Conservation (phyloP, 2,888 invertebrate genomes). For the Synergus itoensis region DNA sequence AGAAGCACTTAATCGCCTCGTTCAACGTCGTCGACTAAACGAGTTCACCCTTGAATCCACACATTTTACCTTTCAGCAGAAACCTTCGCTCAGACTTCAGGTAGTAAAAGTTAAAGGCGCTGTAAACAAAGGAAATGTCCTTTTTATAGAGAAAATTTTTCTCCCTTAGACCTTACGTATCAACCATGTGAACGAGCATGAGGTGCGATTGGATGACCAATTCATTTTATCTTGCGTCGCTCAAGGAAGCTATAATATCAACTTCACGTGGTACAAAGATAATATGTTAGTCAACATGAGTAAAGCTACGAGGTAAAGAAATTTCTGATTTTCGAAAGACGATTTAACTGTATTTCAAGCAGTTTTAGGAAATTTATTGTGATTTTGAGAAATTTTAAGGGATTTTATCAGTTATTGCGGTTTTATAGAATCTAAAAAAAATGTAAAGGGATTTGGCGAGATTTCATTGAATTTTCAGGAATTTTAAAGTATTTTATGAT, state of each 20-base stretch:
- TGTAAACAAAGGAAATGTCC: conserved; percentile 25
- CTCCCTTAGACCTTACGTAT: conserved; percentile 72
- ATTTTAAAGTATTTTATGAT: too few species aligned
- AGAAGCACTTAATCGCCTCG: conserved; percentile 81
- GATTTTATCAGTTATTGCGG: too few species aligned
- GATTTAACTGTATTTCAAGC: neutral
- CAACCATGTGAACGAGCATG: conserved; percentile 70
- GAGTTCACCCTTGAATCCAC: conserved; percentile 83
- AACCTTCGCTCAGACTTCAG: conserved; percentile 85
- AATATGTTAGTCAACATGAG: conserved; percentile 87
- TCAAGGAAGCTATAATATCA: conserved; percentile 86
- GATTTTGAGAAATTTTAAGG: too few species aligned
- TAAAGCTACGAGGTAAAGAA: conserved; percentile 84
- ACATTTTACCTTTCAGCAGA: conserved; percentile 85
- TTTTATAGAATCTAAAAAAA: too few species aligned
- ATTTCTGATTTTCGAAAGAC: neutral
- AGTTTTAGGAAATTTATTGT: too few species aligned
- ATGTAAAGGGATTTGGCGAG: too few species aligned
- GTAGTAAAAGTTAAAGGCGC: conserved; percentile 78
- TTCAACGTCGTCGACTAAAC: conserved; percentile 81
- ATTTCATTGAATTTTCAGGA: too few species aligned
- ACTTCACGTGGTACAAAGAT: conserved; percentile 91
- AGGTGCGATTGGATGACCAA: conserved; percentile 86
- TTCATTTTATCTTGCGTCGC: conserved; percentile 89
- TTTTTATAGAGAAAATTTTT: conserved; percentile 19